phyloP scores from a whole-genome alignment of 2,888 invertebrate species.

The Cetonia aurata region DNA sequence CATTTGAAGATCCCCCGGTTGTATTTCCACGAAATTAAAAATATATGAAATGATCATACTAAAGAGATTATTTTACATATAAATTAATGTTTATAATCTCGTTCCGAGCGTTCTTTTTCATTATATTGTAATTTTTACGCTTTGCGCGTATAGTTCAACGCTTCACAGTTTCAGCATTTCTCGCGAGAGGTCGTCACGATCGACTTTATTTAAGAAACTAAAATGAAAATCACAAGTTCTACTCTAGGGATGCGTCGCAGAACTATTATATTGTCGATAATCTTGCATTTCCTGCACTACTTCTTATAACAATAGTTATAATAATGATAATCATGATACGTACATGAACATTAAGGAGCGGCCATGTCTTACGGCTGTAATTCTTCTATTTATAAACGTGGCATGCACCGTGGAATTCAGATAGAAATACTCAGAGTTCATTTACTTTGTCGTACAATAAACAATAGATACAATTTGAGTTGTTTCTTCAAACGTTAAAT shows the following conservation, averaged over 20 bases:
- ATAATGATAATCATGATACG: not conserved
- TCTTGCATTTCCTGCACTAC: not conserved
- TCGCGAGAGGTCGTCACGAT: constrained; percentile 16
- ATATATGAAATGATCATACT: constrained; percentile 1
- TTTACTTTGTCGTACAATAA: too few relatives aligned
- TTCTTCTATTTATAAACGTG: constrained; percentile 5
- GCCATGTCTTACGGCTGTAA: constrained; percentile 1
- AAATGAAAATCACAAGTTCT: not conserved
- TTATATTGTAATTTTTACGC: constrained; percentile 6
- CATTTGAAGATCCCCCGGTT: not conserved
- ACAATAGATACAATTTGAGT: too few relatives aligned
- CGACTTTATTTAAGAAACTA: not conserved
- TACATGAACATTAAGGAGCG: not conserved
- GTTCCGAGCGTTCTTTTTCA: constrained; percentile 10
- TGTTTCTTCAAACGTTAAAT: too few relatives aligned
- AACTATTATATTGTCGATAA: constrained; percentile 3
- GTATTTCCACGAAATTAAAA: constrained; percentile 9
- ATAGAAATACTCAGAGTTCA: too few relatives aligned
- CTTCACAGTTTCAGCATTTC: not conserved
- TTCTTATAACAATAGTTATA: not conserved
- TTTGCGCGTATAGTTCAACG: constrained; percentile 15
- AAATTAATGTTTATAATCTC: constrained; percentile 21
- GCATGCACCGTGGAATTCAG: too few relatives aligned
- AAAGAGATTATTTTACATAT: constrained; percentile 12
- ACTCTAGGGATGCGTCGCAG: constrained; percentile 4